Conservation (phyloP, 2,113 vertebrate species). For the Andinoacara biseriatus region DNA sequence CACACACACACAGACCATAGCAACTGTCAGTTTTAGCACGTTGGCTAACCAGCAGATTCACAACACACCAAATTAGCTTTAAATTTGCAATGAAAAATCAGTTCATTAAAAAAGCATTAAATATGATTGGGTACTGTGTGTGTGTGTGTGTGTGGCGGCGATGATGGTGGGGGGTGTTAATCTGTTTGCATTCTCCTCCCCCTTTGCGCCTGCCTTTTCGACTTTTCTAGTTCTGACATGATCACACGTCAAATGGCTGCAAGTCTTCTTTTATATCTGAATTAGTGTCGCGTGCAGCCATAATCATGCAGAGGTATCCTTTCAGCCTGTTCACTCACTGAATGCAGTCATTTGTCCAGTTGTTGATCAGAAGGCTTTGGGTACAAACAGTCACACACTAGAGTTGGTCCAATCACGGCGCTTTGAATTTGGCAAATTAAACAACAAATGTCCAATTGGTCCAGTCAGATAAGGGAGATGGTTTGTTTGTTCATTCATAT, state of each 20-base stretch:
- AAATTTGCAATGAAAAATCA: slow-evolving; percentile 75
- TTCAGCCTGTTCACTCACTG: background rate
- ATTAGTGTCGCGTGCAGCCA: background rate
- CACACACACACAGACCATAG: background rate
- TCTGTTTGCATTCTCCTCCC: slow-evolving; percentile 11
- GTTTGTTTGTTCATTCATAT: background rate
- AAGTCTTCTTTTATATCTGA: slow-evolving; percentile 7
- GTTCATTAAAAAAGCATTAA: slow-evolving; percentile 79
- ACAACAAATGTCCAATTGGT: background rate
- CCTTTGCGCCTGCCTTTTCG: background rate
- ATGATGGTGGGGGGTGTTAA: slow-evolving; percentile 34
- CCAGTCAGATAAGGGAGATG: background rate
- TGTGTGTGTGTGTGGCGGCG: background rate
- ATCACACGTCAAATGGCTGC: background rate
- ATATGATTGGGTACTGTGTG: slow-evolving; percentile 33
- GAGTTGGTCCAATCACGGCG: background rate
- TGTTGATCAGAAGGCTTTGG: background rate
- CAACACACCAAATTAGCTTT: slow-evolving; percentile 67
- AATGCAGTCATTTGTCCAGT: background rate
- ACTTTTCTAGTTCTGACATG: background rate
- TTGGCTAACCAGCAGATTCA: slow-evolving; percentile 57
- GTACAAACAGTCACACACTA: background rate
- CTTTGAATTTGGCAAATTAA: slow-evolving; percentile 3
- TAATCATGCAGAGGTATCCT: background rate
- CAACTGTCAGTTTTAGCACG: slow-evolving; percentile 37